These are phyloP conservation scores for Orchesella cincta DNA, from an alignment of 1,140 invertebrate species.

Conservation along the genomic window DNA sequence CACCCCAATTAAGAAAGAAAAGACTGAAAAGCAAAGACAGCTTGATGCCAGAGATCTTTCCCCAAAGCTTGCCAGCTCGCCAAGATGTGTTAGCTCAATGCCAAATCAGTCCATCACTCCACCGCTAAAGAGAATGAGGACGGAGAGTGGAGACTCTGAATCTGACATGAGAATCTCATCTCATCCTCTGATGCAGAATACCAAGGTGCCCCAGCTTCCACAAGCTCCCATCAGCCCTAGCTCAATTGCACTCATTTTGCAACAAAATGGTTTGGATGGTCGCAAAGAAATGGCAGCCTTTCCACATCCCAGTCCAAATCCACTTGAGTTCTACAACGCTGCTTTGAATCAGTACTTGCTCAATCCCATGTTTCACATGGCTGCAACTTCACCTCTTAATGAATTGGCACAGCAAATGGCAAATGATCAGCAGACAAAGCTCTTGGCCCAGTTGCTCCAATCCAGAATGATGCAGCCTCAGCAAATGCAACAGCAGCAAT, in stretches of 20 bases:
- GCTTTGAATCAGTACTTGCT: constrained; percentile 41
- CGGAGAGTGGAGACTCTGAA: constrained; percentile 11
- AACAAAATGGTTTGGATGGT: neutral
- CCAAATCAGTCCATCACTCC: neutral
- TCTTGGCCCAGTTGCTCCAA: constrained; percentile 32
- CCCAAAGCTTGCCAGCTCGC: neutral
- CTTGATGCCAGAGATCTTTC: neutral
- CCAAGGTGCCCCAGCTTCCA: neutral
- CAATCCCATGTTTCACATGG: constrained; percentile 34
- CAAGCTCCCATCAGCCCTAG: constrained; percentile 15
- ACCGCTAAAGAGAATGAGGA: neutral
- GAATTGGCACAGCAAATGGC: constrained; percentile 8
- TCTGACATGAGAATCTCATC: neutral
- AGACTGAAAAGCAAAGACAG: neutral
- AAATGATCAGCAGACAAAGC: constrained; percentile 33
- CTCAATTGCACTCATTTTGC: neutral
- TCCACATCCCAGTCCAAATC: neutral
- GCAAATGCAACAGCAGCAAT: constrained; percentile 54
- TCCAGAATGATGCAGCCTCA: constrained; percentile 44
- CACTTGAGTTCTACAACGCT: constrained; percentile 27
- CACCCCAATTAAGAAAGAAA: constrained; percentile 6
- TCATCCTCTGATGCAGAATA: neutral
- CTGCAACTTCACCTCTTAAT: neutral
- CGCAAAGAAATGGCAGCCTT: neutral
- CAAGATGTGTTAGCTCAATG: neutral